Conservation (phyloP, 2,113 vertebrate genomes). For the Hepsetus odoe region DNA sequence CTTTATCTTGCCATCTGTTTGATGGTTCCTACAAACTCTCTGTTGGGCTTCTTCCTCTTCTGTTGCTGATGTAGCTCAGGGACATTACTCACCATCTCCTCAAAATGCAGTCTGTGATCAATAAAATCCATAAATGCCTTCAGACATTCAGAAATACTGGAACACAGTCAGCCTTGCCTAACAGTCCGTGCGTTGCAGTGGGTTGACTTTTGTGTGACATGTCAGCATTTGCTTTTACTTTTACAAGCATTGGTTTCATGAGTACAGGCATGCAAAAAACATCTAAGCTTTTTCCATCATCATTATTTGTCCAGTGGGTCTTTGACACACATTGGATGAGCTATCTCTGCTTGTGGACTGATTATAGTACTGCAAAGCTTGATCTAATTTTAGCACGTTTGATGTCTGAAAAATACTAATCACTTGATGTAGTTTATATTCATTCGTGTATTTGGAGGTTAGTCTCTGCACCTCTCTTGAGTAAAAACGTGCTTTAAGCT, state of each 20-base stretch:
- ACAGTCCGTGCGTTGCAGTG: neutral
- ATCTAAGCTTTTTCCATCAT: neutral
- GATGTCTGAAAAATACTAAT: neutral
- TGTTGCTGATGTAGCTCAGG: constrained; percentile 22
- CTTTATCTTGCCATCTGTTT: constrained; percentile 29
- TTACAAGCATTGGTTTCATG: neutral
- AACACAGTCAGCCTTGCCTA: neutral
- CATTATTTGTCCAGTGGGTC: neutral
- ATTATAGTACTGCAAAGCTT: constrained; percentile 4
- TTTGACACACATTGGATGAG: neutral
- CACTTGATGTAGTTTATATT: neutral
- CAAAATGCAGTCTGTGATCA: neutral
- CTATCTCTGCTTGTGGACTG: neutral
- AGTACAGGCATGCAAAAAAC: neutral
- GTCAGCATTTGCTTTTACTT: neutral
- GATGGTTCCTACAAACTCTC: constrained; percentile 5
- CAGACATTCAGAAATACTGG: neutral
- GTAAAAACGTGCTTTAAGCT: neutral
- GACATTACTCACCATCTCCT: neutral
- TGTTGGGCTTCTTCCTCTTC: neutral
- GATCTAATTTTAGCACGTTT: neutral
- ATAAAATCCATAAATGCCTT: neutral
- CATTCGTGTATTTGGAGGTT: constrained; percentile 1
- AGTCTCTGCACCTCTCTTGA: neutral
- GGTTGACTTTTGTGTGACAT: neutral